Conservation (phyloP, 1,140 invertebrate genomes). For the Procambarus clarkii region DNA sequence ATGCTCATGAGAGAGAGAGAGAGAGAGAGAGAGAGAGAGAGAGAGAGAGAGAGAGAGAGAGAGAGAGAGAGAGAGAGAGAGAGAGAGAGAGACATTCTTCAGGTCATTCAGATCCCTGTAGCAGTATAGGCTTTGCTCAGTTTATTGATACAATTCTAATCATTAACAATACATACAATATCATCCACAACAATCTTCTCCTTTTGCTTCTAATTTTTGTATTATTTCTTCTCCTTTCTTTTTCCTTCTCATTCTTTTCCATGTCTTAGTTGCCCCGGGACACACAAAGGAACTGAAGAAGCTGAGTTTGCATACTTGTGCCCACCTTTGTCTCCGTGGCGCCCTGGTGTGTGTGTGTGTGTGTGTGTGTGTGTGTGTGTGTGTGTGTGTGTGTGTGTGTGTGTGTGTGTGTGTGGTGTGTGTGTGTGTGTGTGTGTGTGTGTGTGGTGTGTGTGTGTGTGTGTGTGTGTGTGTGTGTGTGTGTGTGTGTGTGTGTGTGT, state of each 20-base stretch:
- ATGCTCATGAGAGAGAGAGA: not conserved
- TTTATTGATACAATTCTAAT: not conserved
- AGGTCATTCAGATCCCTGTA: too few relatives aligned
- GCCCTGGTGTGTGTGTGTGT: not conserved
- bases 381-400: too few relatives aligned
- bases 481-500: too few relatives aligned
- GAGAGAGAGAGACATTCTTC: constrained; percentile 1
- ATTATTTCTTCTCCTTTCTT: not conserved
- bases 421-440: too few relatives aligned
- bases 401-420: too few relatives aligned
- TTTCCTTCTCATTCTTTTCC: not conserved
- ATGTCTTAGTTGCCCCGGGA: not conserved
- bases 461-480: too few relatives aligned
- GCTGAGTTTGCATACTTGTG: not conserved
- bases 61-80: constrained; percentile 18
- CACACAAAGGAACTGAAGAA: not conserved
- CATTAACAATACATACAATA: not conserved
- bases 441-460: too few relatives aligned
- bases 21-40: constrained; percentile 26
- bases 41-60: constrained; percentile 16
- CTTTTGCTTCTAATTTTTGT: not conserved
- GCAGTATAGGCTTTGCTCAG: too few relatives aligned
- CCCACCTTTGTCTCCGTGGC: not conserved
- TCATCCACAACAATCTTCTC: not conserved
- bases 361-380: not conserved